Evolutionary conservation across 2,797 vertebrate species (phyloP), one percentile per base, ranked within the genome.

Genomic region (Lerista edwardsae): DNA sequence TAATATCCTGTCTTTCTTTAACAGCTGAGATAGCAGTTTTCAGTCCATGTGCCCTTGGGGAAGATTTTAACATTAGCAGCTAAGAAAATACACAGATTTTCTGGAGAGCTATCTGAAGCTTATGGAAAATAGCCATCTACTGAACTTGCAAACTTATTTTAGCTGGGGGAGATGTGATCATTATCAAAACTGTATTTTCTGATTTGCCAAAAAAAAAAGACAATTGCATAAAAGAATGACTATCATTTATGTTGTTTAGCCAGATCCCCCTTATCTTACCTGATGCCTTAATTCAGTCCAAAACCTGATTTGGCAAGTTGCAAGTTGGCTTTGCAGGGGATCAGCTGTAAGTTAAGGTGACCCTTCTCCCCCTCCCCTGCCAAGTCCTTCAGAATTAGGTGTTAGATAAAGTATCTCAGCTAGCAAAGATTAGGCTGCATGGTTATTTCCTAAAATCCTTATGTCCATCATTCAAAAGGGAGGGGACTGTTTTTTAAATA

Each of bases 1-100:
- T 83, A 83, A 91, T 88, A 74, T 84, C 55, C 27, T 78, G 80
- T 80, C 79, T 88, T 71, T 91, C 86, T 85, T 92, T 89, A 90
- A 89, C 77, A 91, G 84, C 86, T 91, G 81, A 91, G 88, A 88
- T 82, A 71, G 82, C 82, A 88, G 85, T 62, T 86, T 92, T 91
- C 75, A 83, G 79, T 34, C 77, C 25, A 74, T 14, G 11, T 87
- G 85, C 90, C 80, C 90, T 85, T 79, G 51, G 90, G 84, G 87
- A 88, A 90, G 47, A 41, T 41, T 91, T 84, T 92, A 73, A 90
- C 88, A 90, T 23, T 83, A 85, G 64, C 80, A 89, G 82, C 79
- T 88, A 36, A 75, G 75, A 88, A 80, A 75, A 67, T 44, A 47
- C 41, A 21, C 51, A 44, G 79, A 36, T 59, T 84, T 76, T 84